These are phyloP conservation scores for Athalia cordata DNA, from an alignment of 2,888 invertebrate genomes.

Conservation along the genomic window DNA sequence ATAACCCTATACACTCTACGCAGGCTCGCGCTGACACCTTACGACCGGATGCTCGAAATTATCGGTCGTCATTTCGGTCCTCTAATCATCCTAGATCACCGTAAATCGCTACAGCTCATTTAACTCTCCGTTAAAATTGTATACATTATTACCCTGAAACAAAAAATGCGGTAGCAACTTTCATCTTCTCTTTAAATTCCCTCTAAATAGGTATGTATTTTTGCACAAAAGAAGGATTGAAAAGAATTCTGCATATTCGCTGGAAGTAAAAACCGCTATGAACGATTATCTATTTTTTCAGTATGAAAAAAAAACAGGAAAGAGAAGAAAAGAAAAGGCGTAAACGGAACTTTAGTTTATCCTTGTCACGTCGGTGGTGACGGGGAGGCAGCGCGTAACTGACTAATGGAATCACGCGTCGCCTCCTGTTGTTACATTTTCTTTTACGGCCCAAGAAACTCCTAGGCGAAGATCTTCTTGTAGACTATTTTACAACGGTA, in stretches of 20 bases:
- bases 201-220: too few relatives aligned
- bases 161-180: too few relatives aligned
- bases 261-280: not conserved
- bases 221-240: too few relatives aligned
- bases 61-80: not conserved
- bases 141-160: too few relatives aligned
- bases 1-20: not conserved
- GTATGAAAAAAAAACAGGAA: too few relatives aligned
- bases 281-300: not conserved
- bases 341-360: conserved; percentile 39
- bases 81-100: not conserved
- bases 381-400: conserved; percentile 53
- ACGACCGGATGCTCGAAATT: conserved; percentile 19
- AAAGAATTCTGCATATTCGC: too few relatives aligned
- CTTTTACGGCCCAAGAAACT: conserved; percentile 46
- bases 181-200: too few relatives aligned
- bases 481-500: conserved; percentile 32
- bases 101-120: not conserved
- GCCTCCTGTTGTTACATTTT: conserved; percentile 65
- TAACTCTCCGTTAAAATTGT: not conserved
- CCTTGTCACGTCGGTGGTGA: conserved; percentile 55
- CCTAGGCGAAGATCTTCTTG: conserved; percentile 45
- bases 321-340: not conserved
- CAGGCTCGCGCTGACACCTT: not conserved
- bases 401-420: conserved; percentile 68